These are phyloP conservation scores for Aradophagus sp. DNA, from an alignment of 1,140 invertebrate species.

Conservation along the genomic window DNA sequence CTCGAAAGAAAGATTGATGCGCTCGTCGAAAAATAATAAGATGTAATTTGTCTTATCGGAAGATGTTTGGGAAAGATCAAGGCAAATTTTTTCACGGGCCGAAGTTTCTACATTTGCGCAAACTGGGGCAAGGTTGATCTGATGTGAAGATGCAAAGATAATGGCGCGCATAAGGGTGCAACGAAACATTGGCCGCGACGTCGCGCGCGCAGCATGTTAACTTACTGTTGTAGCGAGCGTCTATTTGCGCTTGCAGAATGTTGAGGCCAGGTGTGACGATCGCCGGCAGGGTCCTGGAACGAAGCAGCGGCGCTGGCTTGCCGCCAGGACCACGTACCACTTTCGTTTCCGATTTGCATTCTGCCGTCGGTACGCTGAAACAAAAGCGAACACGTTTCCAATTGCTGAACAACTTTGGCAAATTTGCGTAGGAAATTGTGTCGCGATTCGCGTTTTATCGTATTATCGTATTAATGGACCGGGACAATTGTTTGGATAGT, in stretches of 20 bases:
- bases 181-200: slow-evolving; percentile 30
- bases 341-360: slow-evolving; percentile 70
- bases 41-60: slow-evolving; percentile 26
- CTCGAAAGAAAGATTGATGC: slow-evolving; percentile 9
- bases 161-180: slow-evolving; percentile 22
- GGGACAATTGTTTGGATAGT: no score
- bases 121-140: slow-evolving; percentile 47
- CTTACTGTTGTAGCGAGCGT: slow-evolving; percentile 76
- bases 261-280: slow-evolving; percentile 91
- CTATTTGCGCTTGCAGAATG: slow-evolving; percentile 88
- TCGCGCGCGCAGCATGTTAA: slow-evolving; percentile 17
- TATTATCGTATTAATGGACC: no score
- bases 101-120: slow-evolving; percentile 27
- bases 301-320: slow-evolving; percentile 83
- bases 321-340: slow-evolving; percentile 66
- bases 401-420: background rate
- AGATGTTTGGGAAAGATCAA: slow-evolving; percentile 34
- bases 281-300: slow-evolving; percentile 89
- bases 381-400: slow-evolving; percentile 4
- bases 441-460: no score
- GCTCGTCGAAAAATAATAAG: slow-evolving; percentile 14
- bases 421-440: no score
- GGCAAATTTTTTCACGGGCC: slow-evolving; percentile 35
- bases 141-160: slow-evolving; percentile 50
- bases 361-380: slow-evolving; percentile 71